Base-by-base conservation (phyloP, 2,888 invertebrate genomes). In the Tubiluchus corallicola region DNA sequence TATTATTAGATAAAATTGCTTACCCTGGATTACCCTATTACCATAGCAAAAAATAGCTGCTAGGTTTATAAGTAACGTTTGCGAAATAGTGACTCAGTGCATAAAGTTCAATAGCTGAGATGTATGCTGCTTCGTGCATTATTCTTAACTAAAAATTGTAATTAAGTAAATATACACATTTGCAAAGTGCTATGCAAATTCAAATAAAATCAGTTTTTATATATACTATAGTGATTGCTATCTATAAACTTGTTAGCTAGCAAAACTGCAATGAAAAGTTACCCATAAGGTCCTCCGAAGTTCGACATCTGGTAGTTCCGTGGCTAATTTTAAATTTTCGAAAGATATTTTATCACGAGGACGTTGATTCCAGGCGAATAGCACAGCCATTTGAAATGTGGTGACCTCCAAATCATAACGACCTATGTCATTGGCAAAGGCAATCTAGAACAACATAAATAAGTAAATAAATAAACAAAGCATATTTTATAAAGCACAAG, bases 331-430 rank as follows among this genome's bases (percentile, higher is more conserved):
- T 47, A 99, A 71, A 68, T 92, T 92, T 68, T 98, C 98, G 59
- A 92, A 90, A n/a, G 84, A 80, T 49, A 98, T 79, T 66, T 77
- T 82, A 57, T 94, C 92, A 54, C 76, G 51, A 1, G 87, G 87
- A 51, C 94, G 73, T 63, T 94, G 90, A 71, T 98, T 98, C 94
- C 94, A 99, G 15, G 92, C 88, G 69, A 94, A 96, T 38, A 98
- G 69, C 15, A 98, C 94, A 37, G 94, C 92, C 94, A 98, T 94
- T 76, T 99, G 98, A 68, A 96, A 96, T 19, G 98, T 96, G 13
- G 96, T 98, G 3, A 99, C 94, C 63, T 98, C 98, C 55, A 98
- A 71, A 67, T 98, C 98, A 68, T 84, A 98, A 54, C 83, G 77
- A 1, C 92, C 96, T 44, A 83, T 76, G 53, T 79, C 75, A 64